Conservation (phyloP, 2,797 vertebrate genomes). For the Peromyscus melanophrys region DNA sequence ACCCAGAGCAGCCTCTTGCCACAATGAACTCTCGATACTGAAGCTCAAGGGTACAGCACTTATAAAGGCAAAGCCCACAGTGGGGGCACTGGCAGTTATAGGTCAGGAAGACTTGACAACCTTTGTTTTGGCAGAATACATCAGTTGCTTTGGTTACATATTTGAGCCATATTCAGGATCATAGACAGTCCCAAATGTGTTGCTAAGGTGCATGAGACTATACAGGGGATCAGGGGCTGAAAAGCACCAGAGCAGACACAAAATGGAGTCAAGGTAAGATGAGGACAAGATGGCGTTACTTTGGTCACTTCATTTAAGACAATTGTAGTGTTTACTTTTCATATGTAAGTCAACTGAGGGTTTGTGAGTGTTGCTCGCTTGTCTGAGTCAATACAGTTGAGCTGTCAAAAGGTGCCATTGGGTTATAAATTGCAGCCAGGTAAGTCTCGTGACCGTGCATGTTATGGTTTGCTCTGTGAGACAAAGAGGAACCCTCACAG, state of each 20-base stretch:
- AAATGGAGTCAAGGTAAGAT: not conserved
- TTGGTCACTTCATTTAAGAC: not conserved
- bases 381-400: not conserved
- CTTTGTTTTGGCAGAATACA: not conserved
- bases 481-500: not conserved
- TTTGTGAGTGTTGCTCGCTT: not conserved
- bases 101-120: not conserved
- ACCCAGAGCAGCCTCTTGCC: not conserved
- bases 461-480: not conserved
- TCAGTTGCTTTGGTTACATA: too few species aligned
- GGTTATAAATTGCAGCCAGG: not conserved
- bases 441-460: not conserved
- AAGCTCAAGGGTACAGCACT: not conserved
- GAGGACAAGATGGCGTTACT: not conserved
- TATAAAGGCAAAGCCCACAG: not conserved
- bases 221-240: not conserved
- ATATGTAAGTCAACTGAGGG: not conserved
- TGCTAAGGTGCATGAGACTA: not conserved
- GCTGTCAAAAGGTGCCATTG: not conserved
- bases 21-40: not conserved
- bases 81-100: not conserved
- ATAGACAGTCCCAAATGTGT: not conserved
- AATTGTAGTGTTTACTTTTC: conserved; percentile 2
- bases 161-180: not conserved
- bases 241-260: not conserved